Base-by-base conservation (phyloP, 2,797 vertebrate genomes). In the Scolopax rusticola region DNA sequence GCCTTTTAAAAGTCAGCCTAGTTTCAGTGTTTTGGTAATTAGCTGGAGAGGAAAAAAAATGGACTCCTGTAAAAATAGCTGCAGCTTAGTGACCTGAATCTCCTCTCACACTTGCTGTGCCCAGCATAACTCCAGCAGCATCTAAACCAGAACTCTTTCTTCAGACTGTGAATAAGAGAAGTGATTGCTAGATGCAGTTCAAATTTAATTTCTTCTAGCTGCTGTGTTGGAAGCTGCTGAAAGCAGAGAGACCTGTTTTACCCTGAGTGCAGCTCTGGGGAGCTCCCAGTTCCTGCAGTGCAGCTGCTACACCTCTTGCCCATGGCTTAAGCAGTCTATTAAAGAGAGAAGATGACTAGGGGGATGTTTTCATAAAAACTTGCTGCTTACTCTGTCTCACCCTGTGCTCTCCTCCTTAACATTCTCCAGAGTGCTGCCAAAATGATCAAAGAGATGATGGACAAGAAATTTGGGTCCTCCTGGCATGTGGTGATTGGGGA, bases 381-480 rank as follows among this genome's bases (percentile, higher is more conserved):
- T 24, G 9, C 50, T 45, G 53, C 45, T 80, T 79, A 48, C 71
- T 95, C 45, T 41, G 25, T 87, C 70, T 96, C 64, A 90, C 67
- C 28, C 28, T 69, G 0, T 1, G 1, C 54, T 96, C 16, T 78
- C 8, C 84, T 93, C 23, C 71, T 90, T 93, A 40, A 61, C 2
- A 0, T 93, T 80, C 65, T 89, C 56, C 94, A 99, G 98, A 98
- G 98, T 0, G 98, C 98, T 19, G 98, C 99, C n/a, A 99, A 99
- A 98, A 99, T 99, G 99, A 99, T 99, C 96, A 99, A 99, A 94
- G 99, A 99, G 98, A 99, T 99, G 1, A 99, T 99, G 99, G 99
- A 99, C 98, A 99, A 99, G 98, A 99, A 99, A 95, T 99, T 99
- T 50, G 99, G 99, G 77, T 99, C 99, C 96, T 99, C 99, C 41